Evolutionary conservation across 2,113 vertebrate genomes (phyloP).

Genomic region (Dendrocopos noguchii): DNA sequence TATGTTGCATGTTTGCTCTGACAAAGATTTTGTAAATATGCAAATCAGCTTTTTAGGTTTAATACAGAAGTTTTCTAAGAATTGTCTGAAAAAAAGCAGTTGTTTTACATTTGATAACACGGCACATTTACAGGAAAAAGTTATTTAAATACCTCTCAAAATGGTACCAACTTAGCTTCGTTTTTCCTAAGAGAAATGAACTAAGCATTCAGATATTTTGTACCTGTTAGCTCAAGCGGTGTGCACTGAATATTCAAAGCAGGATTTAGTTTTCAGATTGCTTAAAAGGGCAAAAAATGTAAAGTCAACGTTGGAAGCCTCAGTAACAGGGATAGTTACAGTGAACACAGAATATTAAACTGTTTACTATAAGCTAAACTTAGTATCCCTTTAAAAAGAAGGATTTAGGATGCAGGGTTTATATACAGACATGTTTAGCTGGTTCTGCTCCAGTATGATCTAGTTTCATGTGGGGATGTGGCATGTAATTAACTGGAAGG

Average conservation of each 20-base stretch:
- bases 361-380: constrained; percentile 79
- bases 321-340: constrained; percentile 59
- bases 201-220: constrained; percentile 51
- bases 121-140: constrained; percentile 64
- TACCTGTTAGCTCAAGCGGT: constrained; percentile 64
- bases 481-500: constrained; percentile 65
- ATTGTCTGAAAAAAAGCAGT: constrained; percentile 58
- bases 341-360: constrained; percentile 64
- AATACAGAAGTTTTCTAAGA: constrained; percentile 77
- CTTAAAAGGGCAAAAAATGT: constrained; percentile 61
- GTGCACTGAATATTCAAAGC: constrained; percentile 77
- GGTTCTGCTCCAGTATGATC: constrained; percentile 64
- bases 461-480: constrained; percentile 66
- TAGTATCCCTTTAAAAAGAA: constrained; percentile 73
- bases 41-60: constrained; percentile 83
- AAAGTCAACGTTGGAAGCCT: constrained; percentile 63
- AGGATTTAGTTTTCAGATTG: constrained; percentile 42
- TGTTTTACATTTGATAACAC: constrained; percentile 71
- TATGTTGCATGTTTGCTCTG: constrained; percentile 82
- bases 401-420: constrained; percentile 73
- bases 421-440: constrained; percentile 63
- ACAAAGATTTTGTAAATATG: constrained; percentile 85
- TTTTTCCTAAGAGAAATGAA: constrained; percentile 19
- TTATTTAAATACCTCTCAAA: constrained; percentile 76
- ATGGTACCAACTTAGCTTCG: constrained; percentile 48